Conservation (phyloP, 2,888 invertebrate species). For the Cataglyphis livida region DNA sequence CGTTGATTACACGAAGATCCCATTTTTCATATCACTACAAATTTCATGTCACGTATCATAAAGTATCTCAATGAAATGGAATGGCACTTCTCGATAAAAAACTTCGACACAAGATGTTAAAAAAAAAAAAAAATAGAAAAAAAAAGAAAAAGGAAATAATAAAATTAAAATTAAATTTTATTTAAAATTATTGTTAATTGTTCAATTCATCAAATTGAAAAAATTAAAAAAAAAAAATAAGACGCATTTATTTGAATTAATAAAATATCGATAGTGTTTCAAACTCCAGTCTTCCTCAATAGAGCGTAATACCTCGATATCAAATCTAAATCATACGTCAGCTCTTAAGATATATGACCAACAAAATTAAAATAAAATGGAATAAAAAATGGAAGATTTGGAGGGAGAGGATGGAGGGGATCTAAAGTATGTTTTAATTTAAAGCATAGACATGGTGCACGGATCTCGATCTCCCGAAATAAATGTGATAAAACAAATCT, state of each 20-base stretch:
- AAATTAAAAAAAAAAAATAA: not conserved
- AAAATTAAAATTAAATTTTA: not conserved
- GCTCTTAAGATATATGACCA: not conserved
- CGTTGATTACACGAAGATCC: conserved; percentile 19
- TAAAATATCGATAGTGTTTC: not conserved
- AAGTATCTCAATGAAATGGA: not conserved
- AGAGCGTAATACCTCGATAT: not conserved
- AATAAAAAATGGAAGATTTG: not conserved
- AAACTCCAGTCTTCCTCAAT: not conserved
- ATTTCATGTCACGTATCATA: conserved; percentile 16
- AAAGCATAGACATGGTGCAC: not conserved
- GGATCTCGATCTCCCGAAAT: not conserved
- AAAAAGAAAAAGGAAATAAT: not conserved
- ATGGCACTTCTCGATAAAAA: not conserved
- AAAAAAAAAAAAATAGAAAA: not conserved
- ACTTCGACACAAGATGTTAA: not conserved
- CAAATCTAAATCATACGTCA: too few relatives aligned
- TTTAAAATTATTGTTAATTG: not conserved
- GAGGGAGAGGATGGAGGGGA: too few relatives aligned
- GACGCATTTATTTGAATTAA: not conserved
- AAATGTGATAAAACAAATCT: not conserved
- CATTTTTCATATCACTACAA: conserved; percentile 19
- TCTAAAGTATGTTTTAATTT: not conserved
- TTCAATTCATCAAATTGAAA: not conserved
- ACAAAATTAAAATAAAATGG: not conserved